Base-by-base conservation (phyloP, 2,797 vertebrate species). In the Sarcoramphus papa region DNA sequence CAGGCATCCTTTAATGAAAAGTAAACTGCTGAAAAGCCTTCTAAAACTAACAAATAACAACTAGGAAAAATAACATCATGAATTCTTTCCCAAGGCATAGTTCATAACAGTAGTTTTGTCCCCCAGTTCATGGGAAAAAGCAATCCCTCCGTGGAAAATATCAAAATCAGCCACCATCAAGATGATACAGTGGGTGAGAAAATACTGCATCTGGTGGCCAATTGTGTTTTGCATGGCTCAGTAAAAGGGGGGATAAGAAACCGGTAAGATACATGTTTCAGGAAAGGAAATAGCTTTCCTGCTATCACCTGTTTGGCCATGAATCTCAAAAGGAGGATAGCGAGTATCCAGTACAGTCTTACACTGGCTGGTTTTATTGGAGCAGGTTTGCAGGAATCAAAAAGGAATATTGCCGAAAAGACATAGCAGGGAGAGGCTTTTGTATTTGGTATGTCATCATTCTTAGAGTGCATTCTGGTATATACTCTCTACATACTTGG, bases 1-100 rank as follows among this genome's bases (percentile, higher is more conserved):
- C 45, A 74, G 72, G 33, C 37, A 57, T 43, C 9, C 40, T 92
- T 64, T 74, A 82, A 88, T 74, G 54, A 92, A 93, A 95, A 93
- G 86, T 31, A 92, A 95, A 85, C 57, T 23, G 8, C 50, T 68
- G 63, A 78, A 87, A 74, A 90, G 35, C 37, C 21, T 88, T 88
- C 40, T 90, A 80, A 96, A 93, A 82, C 94, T 82, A 95, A 92
- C 60, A 94, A 85, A 84, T 68, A 88, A 41, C 3, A 65, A 41
- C 56, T 23, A 69, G 64, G 59, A 77, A 92, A 92, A 93, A 80
- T 19, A 67, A 45, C 22, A 82, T 17, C 10, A 35, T 13, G 4
- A 77, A 80, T 83, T 81, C 43, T 91, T 92, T 92, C 70, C 56
- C 60, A 73, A 88, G 31, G 40, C 48, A 43, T 33, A 45, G 56